Evolutionary conservation across 2,888 invertebrate genomes (phyloP).

Genomic region (Mantis religiosa): DNA sequence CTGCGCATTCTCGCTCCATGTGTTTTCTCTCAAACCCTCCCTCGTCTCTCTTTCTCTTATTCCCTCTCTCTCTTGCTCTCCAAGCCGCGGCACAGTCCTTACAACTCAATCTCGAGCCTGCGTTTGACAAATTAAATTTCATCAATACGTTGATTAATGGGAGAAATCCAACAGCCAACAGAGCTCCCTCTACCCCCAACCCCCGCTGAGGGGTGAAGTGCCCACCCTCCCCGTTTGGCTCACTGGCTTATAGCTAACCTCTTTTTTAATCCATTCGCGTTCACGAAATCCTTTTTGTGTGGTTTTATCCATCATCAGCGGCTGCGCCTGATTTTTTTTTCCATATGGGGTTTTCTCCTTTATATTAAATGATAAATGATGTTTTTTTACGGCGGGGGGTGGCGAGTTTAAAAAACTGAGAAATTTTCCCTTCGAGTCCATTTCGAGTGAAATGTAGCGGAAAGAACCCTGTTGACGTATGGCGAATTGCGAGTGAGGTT

Average conservation of each 20-base stretch:
- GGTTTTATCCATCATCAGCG: constrained; percentile 21
- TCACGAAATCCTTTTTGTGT: constrained; percentile 23
- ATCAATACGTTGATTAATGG: constrained; percentile 33
- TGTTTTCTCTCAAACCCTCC: neutral
- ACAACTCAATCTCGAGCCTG: constrained; percentile 29
- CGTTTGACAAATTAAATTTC: constrained; percentile 34
- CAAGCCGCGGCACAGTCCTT: constrained; percentile 15
- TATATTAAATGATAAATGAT: constrained; percentile 27
- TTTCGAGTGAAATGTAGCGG: constrained; percentile 30
- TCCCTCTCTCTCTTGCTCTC: neutral
- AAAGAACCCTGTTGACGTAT: constrained; percentile 20
- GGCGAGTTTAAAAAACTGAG: constrained; percentile 24
- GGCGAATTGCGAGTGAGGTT: constrained; percentile 7
- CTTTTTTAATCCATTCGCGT: constrained; percentile 21
- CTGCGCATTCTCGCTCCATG: neutral
- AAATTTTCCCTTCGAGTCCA: constrained; percentile 26
- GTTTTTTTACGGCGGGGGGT: constrained; percentile 20
- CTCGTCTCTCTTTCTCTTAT: neutral
- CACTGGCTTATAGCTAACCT: constrained; percentile 18
- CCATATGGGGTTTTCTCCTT: constrained; percentile 23
- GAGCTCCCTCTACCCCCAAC: neutral
- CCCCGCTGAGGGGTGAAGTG: constrained; percentile 9
- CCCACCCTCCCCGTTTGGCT: constrained; percentile 15
- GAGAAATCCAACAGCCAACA: constrained; percentile 23
- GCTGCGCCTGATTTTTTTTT: constrained; percentile 25